Evolutionary conservation across 2,888 invertebrate species (phyloP).

Genomic region (Lasioglossum oenotherae): DNA sequence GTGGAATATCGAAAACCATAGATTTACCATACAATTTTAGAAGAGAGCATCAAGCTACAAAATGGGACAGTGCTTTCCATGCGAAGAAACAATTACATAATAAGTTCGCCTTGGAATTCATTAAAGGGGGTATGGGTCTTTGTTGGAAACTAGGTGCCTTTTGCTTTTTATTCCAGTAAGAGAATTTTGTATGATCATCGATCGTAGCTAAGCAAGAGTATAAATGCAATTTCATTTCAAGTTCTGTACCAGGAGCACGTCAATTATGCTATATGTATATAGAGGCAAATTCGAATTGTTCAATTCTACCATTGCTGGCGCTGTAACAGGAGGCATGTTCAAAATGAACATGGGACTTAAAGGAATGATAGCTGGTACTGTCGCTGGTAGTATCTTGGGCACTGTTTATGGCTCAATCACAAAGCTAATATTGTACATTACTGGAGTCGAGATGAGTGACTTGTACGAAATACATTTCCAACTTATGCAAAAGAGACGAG

Average conservation of each 20-base stretch:
- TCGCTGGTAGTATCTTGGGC: constrained; percentile 88
- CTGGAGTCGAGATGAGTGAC: constrained; percentile 28
- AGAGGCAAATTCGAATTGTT: constrained; percentile 88
- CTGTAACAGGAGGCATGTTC: constrained; percentile 88
- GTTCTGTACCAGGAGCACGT: constrained; percentile 86
- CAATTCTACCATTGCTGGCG: constrained; percentile 89
- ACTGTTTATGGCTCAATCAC: constrained; percentile 85
- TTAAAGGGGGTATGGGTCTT: constrained; percentile 90
- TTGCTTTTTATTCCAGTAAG: constrained; percentile 89
- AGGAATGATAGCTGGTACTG: constrained; percentile 89
- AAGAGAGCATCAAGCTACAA: constrained; percentile 90
- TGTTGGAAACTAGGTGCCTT: constrained; percentile 90
- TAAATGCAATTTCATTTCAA: constrained; percentile 6
- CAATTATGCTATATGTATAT: constrained; percentile 89
- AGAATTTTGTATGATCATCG: not conserved
- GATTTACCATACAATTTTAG: constrained; percentile 86
- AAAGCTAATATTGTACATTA: constrained; percentile 7
- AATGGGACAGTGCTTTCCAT: constrained; percentile 86
- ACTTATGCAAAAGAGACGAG: not conserved
- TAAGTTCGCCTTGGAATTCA: constrained; percentile 87
- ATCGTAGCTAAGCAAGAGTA: not conserved
- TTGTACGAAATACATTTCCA: not conserved
- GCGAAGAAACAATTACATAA: constrained; percentile 91
- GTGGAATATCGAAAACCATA: constrained; percentile 87
- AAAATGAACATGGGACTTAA: constrained; percentile 89